These are phyloP conservation scores for Aphelocoma californica DNA, from an alignment of 2,797 vertebrate species.

Conservation along the genomic window DNA sequence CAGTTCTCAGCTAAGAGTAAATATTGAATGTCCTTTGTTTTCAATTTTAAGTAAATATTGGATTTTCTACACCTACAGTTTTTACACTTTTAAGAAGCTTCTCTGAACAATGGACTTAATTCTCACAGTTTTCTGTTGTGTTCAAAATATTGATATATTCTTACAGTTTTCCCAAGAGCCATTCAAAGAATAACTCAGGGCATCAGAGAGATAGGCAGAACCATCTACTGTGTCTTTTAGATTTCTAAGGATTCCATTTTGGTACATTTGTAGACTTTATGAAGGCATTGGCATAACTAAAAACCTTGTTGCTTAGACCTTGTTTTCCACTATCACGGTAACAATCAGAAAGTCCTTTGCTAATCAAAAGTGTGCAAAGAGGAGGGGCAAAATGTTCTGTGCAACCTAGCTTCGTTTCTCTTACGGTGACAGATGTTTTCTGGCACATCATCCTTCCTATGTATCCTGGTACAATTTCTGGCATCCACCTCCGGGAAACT, in stretches of 20 bases:
- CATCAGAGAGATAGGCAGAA: neutral
- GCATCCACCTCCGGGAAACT: neutral
- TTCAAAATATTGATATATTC: neutral
- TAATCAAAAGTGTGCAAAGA: neutral
- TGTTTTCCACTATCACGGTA: neutral
- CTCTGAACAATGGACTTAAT: neutral
- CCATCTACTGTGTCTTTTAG: neutral
- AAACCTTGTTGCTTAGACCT: neutral
- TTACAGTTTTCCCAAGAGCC: neutral
- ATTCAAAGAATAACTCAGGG: neutral
- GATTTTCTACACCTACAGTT: neutral
- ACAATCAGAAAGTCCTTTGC: neutral
- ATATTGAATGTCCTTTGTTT: neutral
- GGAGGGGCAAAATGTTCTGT: neutral
- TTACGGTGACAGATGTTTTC: neutral
- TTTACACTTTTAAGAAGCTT: neutral
- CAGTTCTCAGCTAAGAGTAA: neutral
- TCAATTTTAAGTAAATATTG: constrained; percentile 3
- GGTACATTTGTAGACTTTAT: neutral
- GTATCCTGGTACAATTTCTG: neutral
- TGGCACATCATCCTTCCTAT: neutral
- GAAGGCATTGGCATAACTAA: neutral
- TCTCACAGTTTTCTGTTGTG: neutral
- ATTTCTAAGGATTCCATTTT: neutral
- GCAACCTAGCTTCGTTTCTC: neutral